Evolutionary conservation across 2,797 vertebrate genomes (phyloP).

Genomic region (Malurus leucopterus): DNA sequence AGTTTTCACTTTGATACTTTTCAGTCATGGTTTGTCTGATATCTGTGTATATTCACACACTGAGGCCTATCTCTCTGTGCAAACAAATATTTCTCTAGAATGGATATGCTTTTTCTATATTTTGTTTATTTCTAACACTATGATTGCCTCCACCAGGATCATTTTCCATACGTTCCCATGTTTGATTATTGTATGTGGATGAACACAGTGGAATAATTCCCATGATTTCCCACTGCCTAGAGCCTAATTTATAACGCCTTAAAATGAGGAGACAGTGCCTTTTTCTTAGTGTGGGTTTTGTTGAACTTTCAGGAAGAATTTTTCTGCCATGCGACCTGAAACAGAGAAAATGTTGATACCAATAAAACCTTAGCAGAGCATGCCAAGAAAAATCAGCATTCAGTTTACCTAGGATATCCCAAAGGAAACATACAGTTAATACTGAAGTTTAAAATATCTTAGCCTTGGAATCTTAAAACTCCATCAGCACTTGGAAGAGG

Average conservation of each 20-base stretch:
- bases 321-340: slow-evolving; percentile 5
- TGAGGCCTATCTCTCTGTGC: not conserved
- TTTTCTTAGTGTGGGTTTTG: slow-evolving; percentile 10
- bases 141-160: not conserved
- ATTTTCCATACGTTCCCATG: not conserved
- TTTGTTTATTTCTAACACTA: not conserved
- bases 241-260: not conserved
- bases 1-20: not conserved
- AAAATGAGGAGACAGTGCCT: not conserved
- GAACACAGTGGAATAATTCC: not conserved
- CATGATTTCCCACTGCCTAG: not conserved
- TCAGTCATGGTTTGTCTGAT: not conserved
- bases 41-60: not conserved
- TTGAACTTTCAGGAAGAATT: slow-evolving; percentile 23
- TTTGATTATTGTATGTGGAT: not conserved
- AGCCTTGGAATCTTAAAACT: slow-evolving; percentile 50
- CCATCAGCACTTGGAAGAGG: slow-evolving; percentile 18
- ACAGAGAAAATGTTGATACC: slow-evolving; percentile 43
- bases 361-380: slow-evolving; percentile 28
- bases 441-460: slow-evolving; percentile 53
- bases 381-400: slow-evolving; percentile 55
- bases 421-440: slow-evolving; percentile 50
- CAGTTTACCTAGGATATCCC: slow-evolving; percentile 50
- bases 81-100: not conserved
- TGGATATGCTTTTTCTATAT: not conserved